Evolutionary conservation across 2,797 vertebrate genomes (phyloP), one percentile per base, ranked within the genome.

Genomic region (Pangasius djambal): DNA sequence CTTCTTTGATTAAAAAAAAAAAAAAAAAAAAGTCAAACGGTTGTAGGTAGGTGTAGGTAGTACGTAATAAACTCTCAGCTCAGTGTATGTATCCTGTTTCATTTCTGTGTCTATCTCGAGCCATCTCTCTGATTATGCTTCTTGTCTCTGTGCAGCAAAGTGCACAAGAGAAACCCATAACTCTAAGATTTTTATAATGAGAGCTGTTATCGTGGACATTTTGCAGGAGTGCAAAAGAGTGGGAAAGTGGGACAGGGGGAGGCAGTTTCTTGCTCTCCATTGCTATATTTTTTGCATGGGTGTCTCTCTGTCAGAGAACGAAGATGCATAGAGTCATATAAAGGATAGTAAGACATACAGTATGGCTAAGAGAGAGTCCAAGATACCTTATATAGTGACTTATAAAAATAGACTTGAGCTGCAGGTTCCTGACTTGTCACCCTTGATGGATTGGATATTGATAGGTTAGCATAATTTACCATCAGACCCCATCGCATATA

Each of bases 161-260:
- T 78, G 77, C 77, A 55, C 77, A 55, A 55, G 50, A 82, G 55
- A 40, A 37, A 25, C 78, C 31, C 18, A 59, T 79, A 55, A 79
- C 50, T 15, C n/a, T 52, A 34, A 82, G 22, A 44, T 83, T 61
- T 59, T 63, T 83, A 18, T 83, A 65, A 63, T 48, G 81, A 83
- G 40, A n/a, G 59, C 81, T 83, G 59, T 63, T 83, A 83, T 63
- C 3, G 15, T 28, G 81, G 59, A 83, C 81, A 65, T n/a, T 65
- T 83, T 83, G 59, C 37, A 44, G 59, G 37, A 3, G 37, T 48
- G 25, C 2, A 22, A 63, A 59, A 57, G 31, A 57, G 52, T 37
- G 55, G 10, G 55, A 40, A 83, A 83, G 59, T 83, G 13, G 81
- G 81, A 44, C 81, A 65, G 37, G 1, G 37, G 65, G 81, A 83